phyloP scores from a whole-genome alignment of 2,113 vertebrate genomes.

The Pao palembangensis region DNA sequence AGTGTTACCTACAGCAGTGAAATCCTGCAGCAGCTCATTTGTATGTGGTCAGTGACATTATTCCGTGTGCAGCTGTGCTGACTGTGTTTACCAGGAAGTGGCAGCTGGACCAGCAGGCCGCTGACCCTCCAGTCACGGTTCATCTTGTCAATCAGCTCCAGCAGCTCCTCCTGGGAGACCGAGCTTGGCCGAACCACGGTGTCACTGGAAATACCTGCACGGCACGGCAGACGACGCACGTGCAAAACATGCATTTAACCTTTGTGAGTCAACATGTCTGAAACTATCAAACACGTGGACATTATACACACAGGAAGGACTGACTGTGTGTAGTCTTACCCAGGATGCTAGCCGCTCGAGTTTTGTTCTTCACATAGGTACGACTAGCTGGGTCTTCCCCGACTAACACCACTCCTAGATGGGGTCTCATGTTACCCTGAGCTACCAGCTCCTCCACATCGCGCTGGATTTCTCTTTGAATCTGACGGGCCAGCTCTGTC shows the following conservation, averaged over 20 bases:
- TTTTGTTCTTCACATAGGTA: slow-evolving; percentile 88
- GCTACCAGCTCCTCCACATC: slow-evolving; percentile 83
- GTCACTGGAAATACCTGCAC: slow-evolving; percentile 80
- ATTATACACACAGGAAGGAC: too few species aligned
- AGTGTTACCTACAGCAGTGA: not conserved
- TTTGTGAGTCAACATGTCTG: too few species aligned
- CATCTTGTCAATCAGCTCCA: slow-evolving; percentile 82
- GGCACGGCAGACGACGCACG: not conserved
- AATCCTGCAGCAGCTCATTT: not conserved
- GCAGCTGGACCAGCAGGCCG: slow-evolving; percentile 88
- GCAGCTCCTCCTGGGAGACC: slow-evolving; percentile 85
- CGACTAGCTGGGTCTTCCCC: slow-evolving; percentile 87
- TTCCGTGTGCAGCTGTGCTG: not conserved
- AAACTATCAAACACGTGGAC: too few species aligned
- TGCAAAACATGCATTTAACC: not conserved
- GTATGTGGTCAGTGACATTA: not conserved
- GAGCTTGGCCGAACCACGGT: slow-evolving; percentile 81
- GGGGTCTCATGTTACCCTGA: slow-evolving; percentile 84
- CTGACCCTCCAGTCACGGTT: slow-evolving; percentile 86
- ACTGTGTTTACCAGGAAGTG: slow-evolving; percentile 72
- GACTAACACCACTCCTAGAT: slow-evolving; percentile 86
- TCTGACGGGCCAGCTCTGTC: slow-evolving; percentile 81
- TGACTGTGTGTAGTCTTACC: slow-evolving; percentile 66
- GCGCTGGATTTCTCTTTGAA: slow-evolving; percentile 82
- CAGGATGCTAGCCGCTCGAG: slow-evolving; percentile 81